Conservation (phyloP, 2,113 vertebrate species). For the Myanophis thanlyinensis region DNA sequence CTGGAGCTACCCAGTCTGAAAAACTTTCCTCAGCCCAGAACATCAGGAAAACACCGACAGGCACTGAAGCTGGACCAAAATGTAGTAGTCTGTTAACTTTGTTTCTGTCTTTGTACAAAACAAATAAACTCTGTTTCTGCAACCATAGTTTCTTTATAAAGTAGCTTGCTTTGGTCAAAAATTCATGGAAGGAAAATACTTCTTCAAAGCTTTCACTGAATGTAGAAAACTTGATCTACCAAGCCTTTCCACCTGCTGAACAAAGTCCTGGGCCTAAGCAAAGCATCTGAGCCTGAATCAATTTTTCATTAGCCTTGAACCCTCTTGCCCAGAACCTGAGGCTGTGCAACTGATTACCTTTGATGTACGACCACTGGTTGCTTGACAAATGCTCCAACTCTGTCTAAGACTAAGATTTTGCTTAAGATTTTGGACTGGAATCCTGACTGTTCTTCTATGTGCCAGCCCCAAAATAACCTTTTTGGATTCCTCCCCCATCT, state of each 20-base stretch:
- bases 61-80: neutral
- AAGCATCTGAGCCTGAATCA: neutral
- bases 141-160: neutral
- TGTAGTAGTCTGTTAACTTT: neutral
- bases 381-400: neutral
- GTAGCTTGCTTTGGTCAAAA: neutral
- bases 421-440: neutral
- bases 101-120: neutral
- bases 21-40: neutral
- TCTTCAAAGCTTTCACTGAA: neutral
- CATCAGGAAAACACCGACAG: neutral
- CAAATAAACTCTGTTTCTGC: neutral
- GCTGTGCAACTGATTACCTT: neutral
- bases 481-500: no score
- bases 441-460: neutral
- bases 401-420: neutral
- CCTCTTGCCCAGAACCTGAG: neutral
- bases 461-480: no score
- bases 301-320: neutral
- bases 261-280: neutral
- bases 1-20: neutral
- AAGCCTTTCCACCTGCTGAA: neutral
- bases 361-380: neutral
- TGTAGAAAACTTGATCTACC: neutral
- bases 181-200: neutral